These are phyloP conservation scores for Bombyx huttoni DNA, from an alignment of 2,888 invertebrate species.

Conservation along the genomic window DNA sequence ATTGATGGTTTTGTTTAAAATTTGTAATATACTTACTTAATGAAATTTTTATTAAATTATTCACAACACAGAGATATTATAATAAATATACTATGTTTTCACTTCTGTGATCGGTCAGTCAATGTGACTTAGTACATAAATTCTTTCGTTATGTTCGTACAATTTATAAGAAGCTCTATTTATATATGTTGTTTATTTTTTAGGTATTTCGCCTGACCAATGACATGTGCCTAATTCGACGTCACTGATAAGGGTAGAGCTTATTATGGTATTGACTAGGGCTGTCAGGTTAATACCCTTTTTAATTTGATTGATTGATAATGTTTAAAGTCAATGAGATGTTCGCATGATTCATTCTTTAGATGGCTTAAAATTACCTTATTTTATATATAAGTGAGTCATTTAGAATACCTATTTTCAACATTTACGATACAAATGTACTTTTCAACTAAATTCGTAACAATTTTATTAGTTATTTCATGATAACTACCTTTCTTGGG, in stretches of 20 bases:
- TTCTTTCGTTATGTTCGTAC: neutral
- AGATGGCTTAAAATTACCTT: too few relatives aligned
- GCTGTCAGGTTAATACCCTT: neutral
- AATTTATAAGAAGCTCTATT: neutral
- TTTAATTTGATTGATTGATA: neutral
- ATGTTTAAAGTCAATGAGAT: too few relatives aligned
- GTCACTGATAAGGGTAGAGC: neutral
- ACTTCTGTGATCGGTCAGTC: neutral
- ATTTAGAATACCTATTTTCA: too few relatives aligned
- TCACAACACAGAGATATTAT: neutral
- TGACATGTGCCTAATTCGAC: neutral
- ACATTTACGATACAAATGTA: too few relatives aligned
- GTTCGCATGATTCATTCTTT: too few relatives aligned
- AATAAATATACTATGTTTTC: neutral
- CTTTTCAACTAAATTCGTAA: too few relatives aligned
- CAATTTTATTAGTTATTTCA: too few relatives aligned
- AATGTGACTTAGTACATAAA: neutral
- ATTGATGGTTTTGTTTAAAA: neutral
- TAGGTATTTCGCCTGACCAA: neutral
- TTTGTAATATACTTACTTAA: neutral
- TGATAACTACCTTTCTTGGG: too few relatives aligned
- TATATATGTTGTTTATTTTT: neutral
- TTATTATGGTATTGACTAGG: neutral
- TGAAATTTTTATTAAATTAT: neutral
- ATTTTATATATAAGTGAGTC: too few relatives aligned